A percentile compares a stretch with the other conserved stretches of the same genome.
These are phyloP conservation scores for Acrocephalus arundinaceus DNA, from an alignment of 2,113 vertebrate genomes.

Conservation along the genomic window DNA sequence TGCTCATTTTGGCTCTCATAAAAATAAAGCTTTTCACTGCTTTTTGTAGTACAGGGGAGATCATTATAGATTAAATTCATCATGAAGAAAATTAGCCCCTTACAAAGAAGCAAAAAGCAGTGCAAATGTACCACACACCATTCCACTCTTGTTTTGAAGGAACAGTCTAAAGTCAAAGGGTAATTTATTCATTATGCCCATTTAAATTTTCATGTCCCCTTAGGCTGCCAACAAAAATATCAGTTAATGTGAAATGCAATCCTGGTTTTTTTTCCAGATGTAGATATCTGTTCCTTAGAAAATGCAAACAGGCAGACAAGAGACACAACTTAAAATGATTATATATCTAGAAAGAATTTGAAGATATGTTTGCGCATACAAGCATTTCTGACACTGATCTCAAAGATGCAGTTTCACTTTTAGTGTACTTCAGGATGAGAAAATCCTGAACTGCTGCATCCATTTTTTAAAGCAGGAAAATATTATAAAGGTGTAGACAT, in stretches of 20 bases:
- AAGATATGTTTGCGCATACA: rapidly evolving
- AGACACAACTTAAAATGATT: not conserved
- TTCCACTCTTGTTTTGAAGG: not conserved
- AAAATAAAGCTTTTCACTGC: not conserved
- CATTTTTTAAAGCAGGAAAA: not conserved
- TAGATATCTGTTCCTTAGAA: not conserved
- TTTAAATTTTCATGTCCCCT: not conserved
- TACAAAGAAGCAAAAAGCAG: not conserved
- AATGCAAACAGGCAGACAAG: not conserved
- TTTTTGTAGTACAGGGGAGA: not conserved
- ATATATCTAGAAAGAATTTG: not conserved
- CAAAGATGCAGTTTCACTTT: not conserved
- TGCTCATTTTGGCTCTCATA: not conserved
- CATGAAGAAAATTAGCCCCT: not conserved
- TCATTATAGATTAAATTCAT: not conserved
- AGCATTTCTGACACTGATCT: not conserved
- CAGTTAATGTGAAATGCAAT: not conserved
- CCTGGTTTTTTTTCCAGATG: not conserved
- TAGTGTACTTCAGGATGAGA: not conserved
- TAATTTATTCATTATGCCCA: not conserved
- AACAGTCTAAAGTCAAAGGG: not conserved
- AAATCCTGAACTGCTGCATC: not conserved
- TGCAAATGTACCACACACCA: not conserved
- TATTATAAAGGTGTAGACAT: not conserved
- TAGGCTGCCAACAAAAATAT: not conserved